Percentiles rank a stretch among this genome's conserved stretches.
Evolutionary conservation across 2,113 vertebrate species (phyloP).

Genomic region (Spea multiplicata): DNA sequence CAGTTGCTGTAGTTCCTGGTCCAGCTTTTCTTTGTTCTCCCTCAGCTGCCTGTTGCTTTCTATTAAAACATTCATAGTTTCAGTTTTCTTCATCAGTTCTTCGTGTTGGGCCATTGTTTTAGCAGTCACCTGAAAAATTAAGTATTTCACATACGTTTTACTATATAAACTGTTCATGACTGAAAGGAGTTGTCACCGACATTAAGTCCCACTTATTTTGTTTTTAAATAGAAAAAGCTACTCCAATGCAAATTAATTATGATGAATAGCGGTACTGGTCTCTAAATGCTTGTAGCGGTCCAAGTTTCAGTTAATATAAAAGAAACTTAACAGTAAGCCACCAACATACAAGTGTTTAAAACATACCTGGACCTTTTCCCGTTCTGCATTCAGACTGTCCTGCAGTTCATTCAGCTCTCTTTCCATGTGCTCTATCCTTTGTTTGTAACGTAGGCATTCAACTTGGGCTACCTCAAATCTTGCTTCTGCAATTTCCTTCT

Average conservation of each 20-base stretch:
- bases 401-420: slow-evolving; percentile 87
- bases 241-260: too few species aligned
- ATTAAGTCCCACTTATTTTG: too few species aligned
- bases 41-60: slow-evolving; percentile 92
- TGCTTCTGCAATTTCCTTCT: slow-evolving; percentile 95
- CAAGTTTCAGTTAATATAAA: neutral
- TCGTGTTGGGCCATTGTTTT: slow-evolving; percentile 94
- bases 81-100: slow-evolving; percentile 95
- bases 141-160: too few species aligned
- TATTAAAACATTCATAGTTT: slow-evolving; percentile 92
- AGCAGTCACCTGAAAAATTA: slow-evolving; percentile 77
- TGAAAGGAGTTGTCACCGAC: too few species aligned
- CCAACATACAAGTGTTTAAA: neutral
- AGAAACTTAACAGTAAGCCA: neutral
- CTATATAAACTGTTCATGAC: too few species aligned
- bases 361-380: slow-evolving; percentile 90
- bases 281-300: too few species aligned
- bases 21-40: slow-evolving; percentile 86
- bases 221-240: too few species aligned
- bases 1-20: slow-evolving; percentile 82
- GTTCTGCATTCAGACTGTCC: slow-evolving; percentile 80
- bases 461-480: slow-evolving; percentile 91
- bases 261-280: too few species aligned
- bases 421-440: slow-evolving; percentile 89
- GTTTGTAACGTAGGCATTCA: slow-evolving; percentile 84